These are phyloP conservation scores for Proterorhinus semilunaris DNA, from an alignment of 2,113 vertebrate genomes.

Conservation along the genomic window DNA sequence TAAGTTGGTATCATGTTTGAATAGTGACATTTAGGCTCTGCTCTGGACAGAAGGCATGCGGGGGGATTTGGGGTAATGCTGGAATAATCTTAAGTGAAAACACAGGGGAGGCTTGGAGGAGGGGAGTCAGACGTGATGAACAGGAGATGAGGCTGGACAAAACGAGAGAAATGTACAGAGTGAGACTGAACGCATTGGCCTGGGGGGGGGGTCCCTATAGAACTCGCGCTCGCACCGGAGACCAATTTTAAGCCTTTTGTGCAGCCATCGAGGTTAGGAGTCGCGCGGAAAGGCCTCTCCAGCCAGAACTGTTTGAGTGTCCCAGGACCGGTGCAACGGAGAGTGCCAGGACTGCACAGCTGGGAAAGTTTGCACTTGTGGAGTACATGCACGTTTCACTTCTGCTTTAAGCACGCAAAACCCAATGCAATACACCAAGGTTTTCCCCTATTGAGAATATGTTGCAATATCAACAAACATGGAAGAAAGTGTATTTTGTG, in stretches of 20 bases:
- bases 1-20: slow-evolving; percentile 51
- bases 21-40: slow-evolving; percentile 42
- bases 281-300: slow-evolving; percentile 50
- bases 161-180: slow-evolving; percentile 37
- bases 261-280: slow-evolving; percentile 40
- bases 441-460: too few relatives aligned
- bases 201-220: slow-evolving; percentile 29
- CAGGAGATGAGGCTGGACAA: slow-evolving; percentile 42
- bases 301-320: slow-evolving; percentile 59
- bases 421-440: neutral
- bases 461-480: too few relatives aligned
- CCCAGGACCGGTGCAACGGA: slow-evolving; percentile 49
- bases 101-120: slow-evolving; percentile 40
- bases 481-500: too few relatives aligned
- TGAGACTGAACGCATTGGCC: slow-evolving; percentile 35
- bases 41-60: slow-evolving; percentile 26
- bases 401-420: neutral
- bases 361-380: slow-evolving; percentile 70
- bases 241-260: slow-evolving; percentile 49
- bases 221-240: slow-evolving; percentile 11
- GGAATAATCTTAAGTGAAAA: slow-evolving; percentile 49
- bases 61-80: slow-evolving; percentile 26
- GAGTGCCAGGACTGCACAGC: slow-evolving; percentile 63
- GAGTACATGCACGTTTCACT: slow-evolving; percentile 27
- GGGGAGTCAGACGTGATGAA: slow-evolving; percentile 54